Evolutionary conservation across 2,888 invertebrate species (phyloP).

Genomic region (Byasa hedistus): DNA sequence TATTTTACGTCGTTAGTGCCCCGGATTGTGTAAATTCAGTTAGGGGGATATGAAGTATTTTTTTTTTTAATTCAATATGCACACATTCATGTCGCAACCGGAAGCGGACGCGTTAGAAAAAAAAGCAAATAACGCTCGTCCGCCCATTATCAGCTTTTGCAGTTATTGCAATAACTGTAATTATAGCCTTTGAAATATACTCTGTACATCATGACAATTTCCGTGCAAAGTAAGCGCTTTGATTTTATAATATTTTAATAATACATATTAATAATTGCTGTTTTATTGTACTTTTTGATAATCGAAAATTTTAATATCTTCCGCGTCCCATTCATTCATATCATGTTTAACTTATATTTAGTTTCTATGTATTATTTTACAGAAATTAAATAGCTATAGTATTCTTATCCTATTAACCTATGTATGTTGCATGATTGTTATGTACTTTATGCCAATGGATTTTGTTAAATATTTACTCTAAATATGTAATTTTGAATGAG

Average conservation of each 20-base stretch:
- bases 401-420: no score
- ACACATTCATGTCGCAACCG: slow-evolving; percentile 53
- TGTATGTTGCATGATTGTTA: no score
- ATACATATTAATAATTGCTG: no score
- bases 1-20: slow-evolving; percentile 75
- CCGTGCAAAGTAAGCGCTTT: slow-evolving; percentile 37
- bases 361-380: no score
- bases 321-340: no score
- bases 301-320: background rate
- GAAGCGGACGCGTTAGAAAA: slow-evolving; percentile 74
- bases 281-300: no score
- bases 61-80: slow-evolving; percentile 65
- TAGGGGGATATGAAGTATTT: slow-evolving; percentile 65
- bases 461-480: no score
- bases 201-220: slow-evolving; percentile 45
- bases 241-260: slow-evolving; percentile 36
- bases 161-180: slow-evolving; percentile 64
- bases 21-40: slow-evolving; percentile 75
- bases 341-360: no score
- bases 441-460: no score
- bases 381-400: no score
- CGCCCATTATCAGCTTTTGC: slow-evolving; percentile 61
- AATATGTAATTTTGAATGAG: no score
- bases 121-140: slow-evolving; percentile 68
- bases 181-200: slow-evolving; percentile 54